Base-by-base conservation (phyloP, 2,797 vertebrate genomes). In the Cirrhinus mrigala region DNA sequence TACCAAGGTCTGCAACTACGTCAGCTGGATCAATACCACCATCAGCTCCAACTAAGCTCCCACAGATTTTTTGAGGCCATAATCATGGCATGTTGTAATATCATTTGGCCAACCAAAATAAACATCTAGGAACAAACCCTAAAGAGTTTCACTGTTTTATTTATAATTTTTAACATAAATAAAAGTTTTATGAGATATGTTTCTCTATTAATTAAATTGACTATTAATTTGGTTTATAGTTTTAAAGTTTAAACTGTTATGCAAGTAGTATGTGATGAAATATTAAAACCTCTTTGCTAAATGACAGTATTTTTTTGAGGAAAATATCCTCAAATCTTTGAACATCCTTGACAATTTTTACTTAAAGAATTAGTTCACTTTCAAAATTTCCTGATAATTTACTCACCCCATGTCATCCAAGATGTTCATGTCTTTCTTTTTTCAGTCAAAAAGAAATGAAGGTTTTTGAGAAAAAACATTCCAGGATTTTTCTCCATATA, bases 1-100 rank as follows among this genome's bases (percentile, higher is more conserved):
- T 69, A 27, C 93, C 86, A 96, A 94, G 89, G 95, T 96, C 89
- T 96, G 95, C 93, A 95, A 94, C 90, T 96, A 92, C 92, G 92
- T 68, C 74, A 75, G 87, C 89, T 96, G 95, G 95, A 96, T 96
- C 46, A 88, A 69, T 20, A 88, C 4, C 90, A 95, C 94, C 89
- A 95, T 96, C 88, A 85, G 88, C 86, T 89, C 89, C 90, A 93
- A 95, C 91, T 96, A 92, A 91, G 81, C 18, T 8, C 24, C 4
- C 52, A 74, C 4, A 16, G 68, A 33, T 66, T 50, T 24, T 52
- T 2, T 37, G 60, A 40, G 15, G n/a, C 14, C 54, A 46, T 60
- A 37, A 75, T 79, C 18, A 64, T 56, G 52, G 20, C 24, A 27
- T 50, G 11, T 6, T 64, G 20, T 1, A 20, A 33, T 79, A 48